Evolutionary conservation across 1,140 invertebrate genomes (phyloP).

Genomic region (Hylyphantes graminicola): DNA sequence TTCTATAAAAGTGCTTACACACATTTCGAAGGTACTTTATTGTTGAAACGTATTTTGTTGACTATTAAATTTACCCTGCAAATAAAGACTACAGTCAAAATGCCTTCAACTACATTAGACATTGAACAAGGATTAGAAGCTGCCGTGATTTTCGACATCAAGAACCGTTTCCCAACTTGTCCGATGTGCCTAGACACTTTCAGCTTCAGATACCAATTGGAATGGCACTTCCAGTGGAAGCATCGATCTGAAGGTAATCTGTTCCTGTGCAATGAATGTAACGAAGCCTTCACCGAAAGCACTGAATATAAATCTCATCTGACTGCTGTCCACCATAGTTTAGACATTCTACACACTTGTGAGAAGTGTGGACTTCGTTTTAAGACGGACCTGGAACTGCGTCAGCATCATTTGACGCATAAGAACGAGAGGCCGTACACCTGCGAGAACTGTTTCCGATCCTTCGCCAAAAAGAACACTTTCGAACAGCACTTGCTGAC

Average conservation of each 20-base stretch:
- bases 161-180: neutral
- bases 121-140: too few relatives aligned
- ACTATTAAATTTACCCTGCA: too few relatives aligned
- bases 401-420: conserved; percentile 2
- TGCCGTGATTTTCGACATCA: too few relatives aligned
- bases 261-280: neutral
- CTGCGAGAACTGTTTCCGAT: neutral
- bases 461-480: neutral
- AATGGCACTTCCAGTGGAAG: conserved; percentile 22
- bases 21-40: too few relatives aligned
- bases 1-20: too few relatives aligned
- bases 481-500: neutral
- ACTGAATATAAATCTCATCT: neutral
- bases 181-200: neutral
- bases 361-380: conserved; percentile 2
- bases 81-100: too few relatives aligned
- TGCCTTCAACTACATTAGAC: too few relatives aligned
- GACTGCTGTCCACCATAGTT: too few relatives aligned
- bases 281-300: neutral
- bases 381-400: neutral
- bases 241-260: neutral
- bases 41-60: too few relatives aligned
- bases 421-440: neutral
- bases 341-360: neutral
- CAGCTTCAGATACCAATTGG: conserved; percentile 8